Evolutionary conservation across 2,888 invertebrate genomes (phyloP), one percentile per base, ranked within the genome.

Genomic region (Entomobrya proxima): DNA sequence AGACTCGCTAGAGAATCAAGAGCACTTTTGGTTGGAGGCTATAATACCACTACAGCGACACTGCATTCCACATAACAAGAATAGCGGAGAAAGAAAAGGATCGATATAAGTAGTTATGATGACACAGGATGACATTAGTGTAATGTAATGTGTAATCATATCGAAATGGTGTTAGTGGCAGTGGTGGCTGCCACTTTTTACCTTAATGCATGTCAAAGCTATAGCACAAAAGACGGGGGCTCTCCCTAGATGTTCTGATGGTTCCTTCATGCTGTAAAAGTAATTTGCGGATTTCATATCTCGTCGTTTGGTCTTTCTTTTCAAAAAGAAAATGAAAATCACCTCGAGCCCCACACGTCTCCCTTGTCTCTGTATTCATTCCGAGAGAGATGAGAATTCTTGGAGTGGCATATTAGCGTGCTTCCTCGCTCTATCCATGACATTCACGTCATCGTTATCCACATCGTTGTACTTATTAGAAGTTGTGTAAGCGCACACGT

Each of bases 21-120:
- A 64, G 30, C 64, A 64, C 64, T 64, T 64, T 35, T 64, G n/a
- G 30, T 64, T 64, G 18, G 64, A 64, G 64, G 35, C 32, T 64
- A 32, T 27, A n/a, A 7, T n/a, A 58, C 58, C 21, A 52, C n/a
- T 21, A 5, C 24, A 5, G 15, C 3, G n/a, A 13, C 47, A 47
- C 11, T 11, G 27, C 24, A 24, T 21, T 2, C 24, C 0, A 58
- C 30, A n/a, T n/a, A 15, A 58, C n/a, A 32, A 32, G 13, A 64
- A 35, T 21, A 58, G 58, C 24, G 37, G 1, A 4, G 27, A 55
- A 24, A 24, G 27, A 27, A 64, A 35, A 64, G 35, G 64, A 64
- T 64, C 64, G 64, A 64, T 64, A 64, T 64, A 64, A 64, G 64
- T 64, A 64, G 64, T 64, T 64, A 64, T 64, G 64, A 64, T 64